Conservation (phyloP, 1,140 invertebrate genomes). For the Pogonus chalceus region DNA sequence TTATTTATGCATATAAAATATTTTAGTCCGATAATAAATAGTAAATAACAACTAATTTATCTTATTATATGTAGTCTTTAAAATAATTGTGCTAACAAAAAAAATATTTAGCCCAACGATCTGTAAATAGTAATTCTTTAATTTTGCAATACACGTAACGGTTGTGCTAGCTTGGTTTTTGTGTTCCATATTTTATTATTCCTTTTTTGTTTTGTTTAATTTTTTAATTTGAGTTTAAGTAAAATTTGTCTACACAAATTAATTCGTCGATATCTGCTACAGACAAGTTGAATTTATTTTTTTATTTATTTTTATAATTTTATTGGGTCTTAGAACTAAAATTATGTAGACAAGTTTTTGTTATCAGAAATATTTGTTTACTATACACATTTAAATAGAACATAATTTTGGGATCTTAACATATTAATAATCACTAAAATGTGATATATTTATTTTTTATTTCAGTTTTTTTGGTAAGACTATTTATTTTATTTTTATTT, state of each 20-base stretch:
- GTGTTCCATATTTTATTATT: constrained; percentile 15
- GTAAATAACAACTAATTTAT: too few species aligned
- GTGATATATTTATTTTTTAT: constrained; percentile 19
- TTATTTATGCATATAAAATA: too few species aligned
- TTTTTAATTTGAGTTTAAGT: neutral
- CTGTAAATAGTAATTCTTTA: too few species aligned
- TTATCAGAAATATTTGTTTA: too few species aligned
- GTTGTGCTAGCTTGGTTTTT: constrained; percentile 19
- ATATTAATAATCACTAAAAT: too few species aligned
- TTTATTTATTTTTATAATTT: neutral
- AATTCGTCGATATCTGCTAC: neutral
- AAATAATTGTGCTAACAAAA: too few species aligned
- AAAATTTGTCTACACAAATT: neutral
- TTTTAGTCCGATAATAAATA: too few species aligned
- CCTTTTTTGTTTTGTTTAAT: constrained; percentile 6
- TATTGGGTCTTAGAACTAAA: too few species aligned
- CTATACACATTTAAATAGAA: too few species aligned
- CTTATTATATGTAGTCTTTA: too few species aligned
- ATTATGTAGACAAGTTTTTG: constrained; percentile 1
- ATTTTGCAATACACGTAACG: constrained; percentile 6
- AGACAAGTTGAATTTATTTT: neutral
- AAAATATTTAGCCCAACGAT: too few species aligned
- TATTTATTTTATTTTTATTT: constrained; percentile 12
- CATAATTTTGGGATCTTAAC: too few species aligned
- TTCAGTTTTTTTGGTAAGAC: neutral